Conservation (phyloP, 23 tunicate species). For the Styela clava region DNA sequence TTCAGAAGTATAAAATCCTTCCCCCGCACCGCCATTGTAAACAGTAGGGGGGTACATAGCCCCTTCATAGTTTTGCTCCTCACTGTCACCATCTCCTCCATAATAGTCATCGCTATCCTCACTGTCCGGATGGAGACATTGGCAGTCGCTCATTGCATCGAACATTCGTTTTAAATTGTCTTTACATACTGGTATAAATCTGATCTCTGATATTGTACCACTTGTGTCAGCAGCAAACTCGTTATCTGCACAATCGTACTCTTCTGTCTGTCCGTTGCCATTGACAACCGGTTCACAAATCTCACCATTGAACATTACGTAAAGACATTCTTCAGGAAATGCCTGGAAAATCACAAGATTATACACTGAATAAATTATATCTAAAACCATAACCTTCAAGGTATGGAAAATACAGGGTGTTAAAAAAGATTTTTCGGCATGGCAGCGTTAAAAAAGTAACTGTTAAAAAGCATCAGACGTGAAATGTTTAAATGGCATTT, state of each 20-base stretch:
- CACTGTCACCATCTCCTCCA: constrained; percentile 33
- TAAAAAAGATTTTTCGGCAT: too few relatives aligned
- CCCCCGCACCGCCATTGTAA: constrained; percentile 69
- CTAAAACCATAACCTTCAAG: too few relatives aligned
- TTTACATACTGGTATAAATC: constrained; percentile 60
- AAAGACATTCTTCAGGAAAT: constrained; percentile 79
- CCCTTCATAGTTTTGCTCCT: not conserved
- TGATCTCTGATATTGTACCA: constrained; percentile 50
- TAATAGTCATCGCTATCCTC: constrained; percentile 60
- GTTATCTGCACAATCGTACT: constrained; percentile 27
- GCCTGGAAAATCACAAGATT: constrained; percentile 41
- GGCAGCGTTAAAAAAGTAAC: too few relatives aligned
- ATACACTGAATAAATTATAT: too few relatives aligned
- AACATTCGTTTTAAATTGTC: constrained; percentile 57
- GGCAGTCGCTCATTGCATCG: constrained; percentile 84
- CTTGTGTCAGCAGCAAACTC: constrained; percentile 20
- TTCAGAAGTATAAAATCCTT: constrained; percentile 66
- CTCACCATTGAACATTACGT: constrained; percentile 71
- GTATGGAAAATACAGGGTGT: too few relatives aligned
- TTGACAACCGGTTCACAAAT: not conserved
- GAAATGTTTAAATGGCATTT: too few relatives aligned
- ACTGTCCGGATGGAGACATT: constrained; percentile 79
- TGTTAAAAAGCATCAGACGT: too few relatives aligned
- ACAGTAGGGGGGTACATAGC: not conserved
- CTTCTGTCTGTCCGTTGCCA: constrained; percentile 29